Conservation (phyloP, 2,888 invertebrate species). For the Muscina levida region DNA sequence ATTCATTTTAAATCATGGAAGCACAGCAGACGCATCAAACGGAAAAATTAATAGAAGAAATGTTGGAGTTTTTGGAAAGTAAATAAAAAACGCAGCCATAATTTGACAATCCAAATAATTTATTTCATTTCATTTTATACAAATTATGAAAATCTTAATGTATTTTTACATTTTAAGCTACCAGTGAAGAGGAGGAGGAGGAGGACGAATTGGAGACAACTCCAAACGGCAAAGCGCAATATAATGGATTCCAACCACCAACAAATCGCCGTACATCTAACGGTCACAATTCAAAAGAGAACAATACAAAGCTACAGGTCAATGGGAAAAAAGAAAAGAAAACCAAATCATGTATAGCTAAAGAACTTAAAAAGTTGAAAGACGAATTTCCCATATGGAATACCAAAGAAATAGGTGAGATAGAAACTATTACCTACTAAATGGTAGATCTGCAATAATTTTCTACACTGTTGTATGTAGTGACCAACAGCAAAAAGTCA, state of each 20-base stretch:
- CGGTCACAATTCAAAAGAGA: slow-evolving; percentile 9
- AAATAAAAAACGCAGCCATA: slow-evolving; percentile 41
- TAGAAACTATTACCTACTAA: background rate
- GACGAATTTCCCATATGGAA: slow-evolving; percentile 64
- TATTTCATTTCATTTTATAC: slow-evolving; percentile 1
- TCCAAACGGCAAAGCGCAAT: too few relatives aligned
- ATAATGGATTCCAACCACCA: too few relatives aligned
- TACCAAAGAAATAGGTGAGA: slow-evolving; percentile 62
- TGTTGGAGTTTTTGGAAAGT: slow-evolving; percentile 71
- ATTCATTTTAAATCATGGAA: slow-evolving; percentile 23
- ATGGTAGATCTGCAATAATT: slow-evolving; percentile 13
- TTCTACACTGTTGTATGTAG: slow-evolving; percentile 12
- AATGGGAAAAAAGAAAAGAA: slow-evolving; percentile 42
- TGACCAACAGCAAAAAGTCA: slow-evolving; percentile 43
- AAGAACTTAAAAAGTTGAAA: slow-evolving; percentile 62
- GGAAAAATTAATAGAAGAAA: slow-evolving; percentile 68
- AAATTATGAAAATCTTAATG: slow-evolving; percentile 20
- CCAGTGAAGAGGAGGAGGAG: slow-evolving; percentile 65
- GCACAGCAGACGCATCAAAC: slow-evolving; percentile 61
- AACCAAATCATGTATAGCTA: slow-evolving; percentile 45
- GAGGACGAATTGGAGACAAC: too few relatives aligned
- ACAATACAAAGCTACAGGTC: background rate
- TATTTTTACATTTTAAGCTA: slow-evolving; percentile 61
- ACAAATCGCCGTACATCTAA: background rate
- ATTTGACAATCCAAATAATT: background rate